Percentiles rank a stretch among this genome's conserved stretches.
Evolutionary conservation across 1,140 invertebrate species (phyloP).

Genomic region (Eubasilissa regina): DNA sequence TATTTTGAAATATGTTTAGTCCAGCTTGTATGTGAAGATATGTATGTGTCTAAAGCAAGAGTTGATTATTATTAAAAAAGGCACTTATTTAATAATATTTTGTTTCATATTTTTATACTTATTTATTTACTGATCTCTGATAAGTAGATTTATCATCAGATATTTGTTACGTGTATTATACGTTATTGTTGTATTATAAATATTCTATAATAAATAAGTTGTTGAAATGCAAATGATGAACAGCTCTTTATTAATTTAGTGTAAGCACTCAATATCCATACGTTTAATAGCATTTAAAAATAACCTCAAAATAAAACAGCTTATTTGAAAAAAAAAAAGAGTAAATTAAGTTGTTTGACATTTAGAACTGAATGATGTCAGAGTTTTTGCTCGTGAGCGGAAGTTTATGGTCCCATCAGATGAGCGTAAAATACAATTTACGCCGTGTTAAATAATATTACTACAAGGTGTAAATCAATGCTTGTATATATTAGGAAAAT

Average conservation of each 20-base stretch:
- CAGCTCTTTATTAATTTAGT: neutral
- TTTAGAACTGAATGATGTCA: conserved; percentile 32
- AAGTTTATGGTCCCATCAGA: conserved; percentile 1
- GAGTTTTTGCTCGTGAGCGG: no score
- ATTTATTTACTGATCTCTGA: no score
- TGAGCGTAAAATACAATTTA: neutral
- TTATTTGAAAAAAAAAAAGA: neutral
- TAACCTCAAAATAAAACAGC: neutral
- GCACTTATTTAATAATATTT: no score
- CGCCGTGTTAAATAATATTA: neutral
- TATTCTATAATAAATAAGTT: neutral
- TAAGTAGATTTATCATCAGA: no score
- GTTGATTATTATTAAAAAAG: no score
- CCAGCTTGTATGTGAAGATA: no score
- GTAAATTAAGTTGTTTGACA: conserved; percentile 9
- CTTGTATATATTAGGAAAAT: neutral
- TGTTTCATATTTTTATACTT: no score
- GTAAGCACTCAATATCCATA: neutral
- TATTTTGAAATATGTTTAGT: no score
- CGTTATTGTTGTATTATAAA: no score
- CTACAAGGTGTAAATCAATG: neutral
- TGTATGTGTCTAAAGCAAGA: no score
- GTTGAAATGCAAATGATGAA: neutral
- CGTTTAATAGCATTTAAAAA: conserved; percentile 18
- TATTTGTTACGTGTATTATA: no score